Evolutionary conservation across 1,140 invertebrate genomes (phyloP).

Genomic region (Luehdorfia chinensis): DNA sequence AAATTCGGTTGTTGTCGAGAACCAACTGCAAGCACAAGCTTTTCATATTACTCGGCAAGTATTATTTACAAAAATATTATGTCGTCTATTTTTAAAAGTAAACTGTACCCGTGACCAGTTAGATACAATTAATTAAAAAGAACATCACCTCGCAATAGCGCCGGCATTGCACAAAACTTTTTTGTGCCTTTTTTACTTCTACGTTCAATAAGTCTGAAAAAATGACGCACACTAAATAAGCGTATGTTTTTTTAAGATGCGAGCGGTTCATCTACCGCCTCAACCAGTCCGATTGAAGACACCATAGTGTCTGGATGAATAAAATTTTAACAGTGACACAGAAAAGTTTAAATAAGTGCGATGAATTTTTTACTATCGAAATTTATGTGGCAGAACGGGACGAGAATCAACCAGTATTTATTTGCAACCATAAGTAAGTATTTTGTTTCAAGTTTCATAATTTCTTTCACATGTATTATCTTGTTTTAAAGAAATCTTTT

Average conservation of each 20-base stretch:
- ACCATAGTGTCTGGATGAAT: conserved; percentile 36
- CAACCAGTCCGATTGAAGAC: conserved; percentile 37
- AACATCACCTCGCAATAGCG: neutral
- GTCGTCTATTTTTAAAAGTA: too few species aligned
- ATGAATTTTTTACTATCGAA: conserved; percentile 62
- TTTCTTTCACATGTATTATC: too few species aligned
- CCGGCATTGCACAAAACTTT: neutral
- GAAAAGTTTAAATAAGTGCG: conserved; percentile 29
- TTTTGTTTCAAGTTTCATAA: too few species aligned
- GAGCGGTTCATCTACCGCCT: conserved; percentile 18
- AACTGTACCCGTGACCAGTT: too few species aligned
- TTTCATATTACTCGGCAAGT: too few species aligned
- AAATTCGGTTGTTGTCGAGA: too few species aligned
- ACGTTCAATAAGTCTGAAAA: conserved; percentile 16
- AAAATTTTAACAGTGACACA: conserved; percentile 24
- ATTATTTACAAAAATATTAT: too few species aligned
- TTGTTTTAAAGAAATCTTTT: too few species aligned
- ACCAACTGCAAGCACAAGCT: too few species aligned
- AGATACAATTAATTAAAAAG: too few species aligned
- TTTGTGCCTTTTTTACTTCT: conserved; percentile 15
- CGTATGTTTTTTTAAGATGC: conserved; percentile 28
- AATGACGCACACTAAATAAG: conserved; percentile 22
- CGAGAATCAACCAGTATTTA: conserved; percentile 57
- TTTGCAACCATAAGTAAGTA: conserved; percentile 62
- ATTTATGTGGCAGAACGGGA: conserved; percentile 58